These are phyloP conservation scores for Drosophila picticornis DNA, from an alignment of 2,888 invertebrate genomes.

Conservation along the genomic window DNA sequence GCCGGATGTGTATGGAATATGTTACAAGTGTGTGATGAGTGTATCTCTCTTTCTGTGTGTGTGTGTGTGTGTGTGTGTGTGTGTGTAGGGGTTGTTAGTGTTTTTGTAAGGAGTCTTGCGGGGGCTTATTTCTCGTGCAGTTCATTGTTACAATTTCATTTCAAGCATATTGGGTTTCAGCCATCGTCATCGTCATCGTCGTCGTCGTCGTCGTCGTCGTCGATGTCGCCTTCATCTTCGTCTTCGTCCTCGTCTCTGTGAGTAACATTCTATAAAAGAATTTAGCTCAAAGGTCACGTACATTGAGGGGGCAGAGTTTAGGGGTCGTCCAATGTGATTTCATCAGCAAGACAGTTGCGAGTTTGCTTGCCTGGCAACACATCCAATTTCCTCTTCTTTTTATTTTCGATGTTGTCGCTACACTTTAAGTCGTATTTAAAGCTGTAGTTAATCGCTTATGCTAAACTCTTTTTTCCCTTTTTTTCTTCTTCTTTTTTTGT, in stretches of 20 bases:
- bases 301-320: conserved; percentile 26
- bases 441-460: conserved; percentile 38
- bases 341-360: conserved; percentile 39
- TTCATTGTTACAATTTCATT: conserved; percentile 77
- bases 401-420: conserved; percentile 4
- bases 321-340: conserved; percentile 41
- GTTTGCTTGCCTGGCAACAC: conserved; percentile 32
- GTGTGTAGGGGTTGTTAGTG: conserved; percentile 35
- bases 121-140: conserved; percentile 38
- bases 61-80: conserved; percentile 3
- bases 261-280: conserved; percentile 60
- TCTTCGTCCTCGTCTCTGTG: conserved; percentile 22
- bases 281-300: conserved; percentile 76
- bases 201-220: not conserved
- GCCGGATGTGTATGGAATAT: conserved; percentile 45
- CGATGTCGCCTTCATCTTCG: not conserved
- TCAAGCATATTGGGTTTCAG: conserved; percentile 74
- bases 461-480: conserved; percentile 20
- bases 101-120: conserved; percentile 35
- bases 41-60: conserved; percentile 11
- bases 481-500: not conserved
- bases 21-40: conserved; percentile 15
- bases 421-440: conserved; percentile 37
- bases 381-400: not conserved
- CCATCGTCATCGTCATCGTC: conserved; percentile 32